Evolutionary conservation across 1,140 invertebrate genomes (phyloP), one percentile per base, ranked within the genome.

Genomic region (Tribolium madens): DNA sequence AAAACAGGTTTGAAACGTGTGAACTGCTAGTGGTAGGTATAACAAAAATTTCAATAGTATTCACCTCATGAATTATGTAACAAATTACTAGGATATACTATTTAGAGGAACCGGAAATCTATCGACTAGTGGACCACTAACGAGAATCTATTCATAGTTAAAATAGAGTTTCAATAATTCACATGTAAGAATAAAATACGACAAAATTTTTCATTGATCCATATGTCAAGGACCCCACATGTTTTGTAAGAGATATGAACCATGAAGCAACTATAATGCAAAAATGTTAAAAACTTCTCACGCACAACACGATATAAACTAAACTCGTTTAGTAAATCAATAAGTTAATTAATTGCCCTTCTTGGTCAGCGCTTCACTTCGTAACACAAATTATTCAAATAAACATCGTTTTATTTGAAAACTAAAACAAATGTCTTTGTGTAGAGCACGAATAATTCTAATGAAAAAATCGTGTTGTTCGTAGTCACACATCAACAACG

Each of bases 121-220:
- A 18, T 42, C 52, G 17, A 18, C 17, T 17, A 57, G 48, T 50
- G 48, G 14, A 57, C 36, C 36, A 42, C 36, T 57, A 57, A 57
- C 52, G 52, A 57, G 17, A n/a, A 57, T 57, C 52, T 57, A 57
- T 57, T 57, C 52, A 57, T 57, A 57, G 52, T 57, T n/a, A 57
- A 57, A 57, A 18, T 3, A 57, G 52, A 57, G 18, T 57, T 57
- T 57, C 10, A 57, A 57, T 57, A 36, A 42, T 42, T 42, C 36
- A 42, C 13, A 15, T 57, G 52, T 17, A 15, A 52, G 50, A 12
- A n/a, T n/a, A n/a, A 15, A 52, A 57, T 18, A 18, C 17, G 52
- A 57, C 17, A 26, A 57, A 57, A 57, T 18, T n/a, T 17, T 18
- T 9, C 10, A 21, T 15, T n/a, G 52, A 18, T 57, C 52, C 17